Percentiles rank a stretch among this genome's conserved stretches.
phyloP scores from a whole-genome alignment of 1,140 invertebrate genomes.

The Globodera rostochiensis region DNA sequence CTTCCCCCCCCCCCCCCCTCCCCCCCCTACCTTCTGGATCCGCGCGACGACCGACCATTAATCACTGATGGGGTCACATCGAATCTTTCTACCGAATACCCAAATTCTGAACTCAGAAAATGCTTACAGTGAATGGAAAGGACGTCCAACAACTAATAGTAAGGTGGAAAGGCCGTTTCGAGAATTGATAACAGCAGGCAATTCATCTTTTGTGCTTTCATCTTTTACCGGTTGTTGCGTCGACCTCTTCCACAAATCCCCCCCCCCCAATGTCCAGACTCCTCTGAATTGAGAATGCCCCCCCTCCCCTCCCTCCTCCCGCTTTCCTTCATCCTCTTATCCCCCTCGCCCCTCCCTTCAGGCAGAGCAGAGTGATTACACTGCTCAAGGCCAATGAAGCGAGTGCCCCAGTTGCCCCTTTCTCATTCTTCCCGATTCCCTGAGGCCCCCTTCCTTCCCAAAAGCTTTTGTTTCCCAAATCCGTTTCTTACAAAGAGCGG shows the following conservation, averaged over 20 bases:
- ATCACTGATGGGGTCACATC: not conserved
- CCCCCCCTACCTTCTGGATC: not conserved
- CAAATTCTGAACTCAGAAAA: too few relatives aligned
- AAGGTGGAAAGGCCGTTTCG: too few relatives aligned
- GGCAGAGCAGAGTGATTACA: not conserved
- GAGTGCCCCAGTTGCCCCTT: not conserved
- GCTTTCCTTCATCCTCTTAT: not conserved
- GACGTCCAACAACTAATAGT: too few relatives aligned
- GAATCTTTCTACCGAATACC: not conserved
- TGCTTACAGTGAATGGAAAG: too few relatives aligned
- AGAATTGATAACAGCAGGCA: too few relatives aligned
- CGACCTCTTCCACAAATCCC: too few relatives aligned
- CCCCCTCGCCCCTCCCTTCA: not conserved
- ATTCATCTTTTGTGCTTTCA: too few relatives aligned
- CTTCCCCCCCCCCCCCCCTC: not conserved
- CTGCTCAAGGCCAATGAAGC: not conserved
- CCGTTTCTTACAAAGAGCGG: not conserved
- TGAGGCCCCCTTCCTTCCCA: not conserved
- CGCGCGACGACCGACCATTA: constrained; percentile 1
- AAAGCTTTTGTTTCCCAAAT: not conserved
- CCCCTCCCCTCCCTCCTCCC: too few relatives aligned
- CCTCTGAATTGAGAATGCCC: too few relatives aligned
- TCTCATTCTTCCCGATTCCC: not conserved
- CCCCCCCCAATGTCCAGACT: too few relatives aligned
- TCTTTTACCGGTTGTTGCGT: too few relatives aligned